phyloP scores from a whole-genome alignment of 2,113 vertebrate genomes.

The Gallinago media region DNA sequence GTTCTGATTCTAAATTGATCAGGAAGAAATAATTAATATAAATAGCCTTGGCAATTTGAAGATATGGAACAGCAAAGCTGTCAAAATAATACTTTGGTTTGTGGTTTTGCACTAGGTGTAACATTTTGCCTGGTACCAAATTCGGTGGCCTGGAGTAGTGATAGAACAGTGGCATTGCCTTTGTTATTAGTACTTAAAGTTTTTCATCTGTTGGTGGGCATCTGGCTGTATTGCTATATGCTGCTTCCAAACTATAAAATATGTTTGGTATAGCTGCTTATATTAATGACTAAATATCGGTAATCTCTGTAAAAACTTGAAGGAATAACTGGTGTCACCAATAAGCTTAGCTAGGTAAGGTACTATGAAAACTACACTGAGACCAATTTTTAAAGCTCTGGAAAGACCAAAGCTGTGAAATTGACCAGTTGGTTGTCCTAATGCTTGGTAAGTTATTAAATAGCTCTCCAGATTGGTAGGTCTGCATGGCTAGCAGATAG shows the following conservation, averaged over 20 bases:
- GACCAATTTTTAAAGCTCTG: background rate
- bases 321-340: background rate
- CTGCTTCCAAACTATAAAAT: background rate
- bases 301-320: background rate
- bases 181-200: background rate
- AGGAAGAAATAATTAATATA: background rate
- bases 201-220: background rate
- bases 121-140: background rate
- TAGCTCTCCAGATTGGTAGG: background rate
- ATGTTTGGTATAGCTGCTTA: background rate
- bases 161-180: background rate
- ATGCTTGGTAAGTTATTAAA: background rate
- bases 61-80: background rate
- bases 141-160: background rate
- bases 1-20: background rate
- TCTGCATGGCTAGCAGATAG: background rate
- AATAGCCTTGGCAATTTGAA: background rate
- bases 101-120: background rate
- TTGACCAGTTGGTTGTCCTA: background rate
- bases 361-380: background rate
- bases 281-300: background rate
- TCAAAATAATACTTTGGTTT: background rate
- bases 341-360: background rate
- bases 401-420: background rate
- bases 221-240: background rate